Evolutionary conservation across 2,797 vertebrate genomes (phyloP), one percentile per base, ranked within the genome.

Genomic region (Eulemur rubriventer): DNA sequence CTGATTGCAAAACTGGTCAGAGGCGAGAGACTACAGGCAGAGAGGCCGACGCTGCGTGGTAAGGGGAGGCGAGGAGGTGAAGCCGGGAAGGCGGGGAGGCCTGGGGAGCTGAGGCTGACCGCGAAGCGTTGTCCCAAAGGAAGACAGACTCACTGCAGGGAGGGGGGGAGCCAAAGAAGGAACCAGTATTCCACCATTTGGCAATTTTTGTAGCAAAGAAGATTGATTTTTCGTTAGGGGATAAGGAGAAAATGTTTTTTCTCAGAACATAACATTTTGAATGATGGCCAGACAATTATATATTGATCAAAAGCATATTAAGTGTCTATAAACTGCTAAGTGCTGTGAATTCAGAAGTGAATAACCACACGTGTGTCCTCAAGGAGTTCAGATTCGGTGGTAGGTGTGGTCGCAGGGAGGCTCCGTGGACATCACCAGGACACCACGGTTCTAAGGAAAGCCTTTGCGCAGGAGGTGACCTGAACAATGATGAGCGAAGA

Each of bases 31-130:
- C 41, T 18, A 12, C 22, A 33, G 43, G 18, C 14, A 28, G 0
- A 69, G 35, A 63, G 30, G 35, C 2, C 48, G 13, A 3, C 0
- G 0, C 11, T 30, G 35, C 7, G 5, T 12, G 20, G 17, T 7
- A 10, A 38, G 9, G 28, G 18, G 30, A 86, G n/a, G 6, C 9
- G 35, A 75, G n/a, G 26, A 61, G 26, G 35, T 9, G 55, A 24
- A 22, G 55, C 17, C 1, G 6, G 52, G n/a, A 52, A 2, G 20
- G 9, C 1, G 13, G 28, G 43, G 13, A 11, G 1, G 1, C 4
- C 1, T 16, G n/a, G 24, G 10, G 50, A 70, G 22, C 0, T 10
- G 17, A 63, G 69, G 67, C 17, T 17, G 7, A 35, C 38, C 2
- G 13, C 1, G 11, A 48, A 79, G 11, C 13, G n/a, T 61, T 65